These are phyloP conservation scores for Trichogramma pretiosum DNA, from an alignment of 1,140 invertebrate species.

Conservation along the genomic window DNA sequence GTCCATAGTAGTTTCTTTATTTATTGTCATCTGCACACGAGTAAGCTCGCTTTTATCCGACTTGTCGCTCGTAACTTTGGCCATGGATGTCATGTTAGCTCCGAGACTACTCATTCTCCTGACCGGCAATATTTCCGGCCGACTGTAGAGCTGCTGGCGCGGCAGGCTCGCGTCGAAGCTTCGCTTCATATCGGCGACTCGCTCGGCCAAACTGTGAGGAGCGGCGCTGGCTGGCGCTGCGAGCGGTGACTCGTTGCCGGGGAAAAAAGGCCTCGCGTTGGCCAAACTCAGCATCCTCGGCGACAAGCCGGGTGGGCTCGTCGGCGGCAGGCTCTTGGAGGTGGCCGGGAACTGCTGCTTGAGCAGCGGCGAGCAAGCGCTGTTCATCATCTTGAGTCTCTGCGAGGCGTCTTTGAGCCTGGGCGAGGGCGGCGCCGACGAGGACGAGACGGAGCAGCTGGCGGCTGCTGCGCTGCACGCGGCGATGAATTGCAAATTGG, in stretches of 20 bases:
- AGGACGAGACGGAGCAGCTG: slow-evolving; percentile 34
- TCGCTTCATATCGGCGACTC: slow-evolving; percentile 2
- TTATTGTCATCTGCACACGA: too few relatives aligned
- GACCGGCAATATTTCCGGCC: neutral
- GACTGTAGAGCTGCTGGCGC: neutral
- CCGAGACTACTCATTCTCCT: neutral
- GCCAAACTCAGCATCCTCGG: slow-evolving; percentile 14
- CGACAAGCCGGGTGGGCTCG: slow-evolving; percentile 35
- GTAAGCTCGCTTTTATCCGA: too few relatives aligned
- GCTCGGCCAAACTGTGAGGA: neutral
- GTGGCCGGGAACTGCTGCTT: slow-evolving; percentile 40
- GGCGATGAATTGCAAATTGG: slow-evolving; percentile 54
- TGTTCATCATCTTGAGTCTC: slow-evolving; percentile 37
- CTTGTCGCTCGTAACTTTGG: too few relatives aligned
- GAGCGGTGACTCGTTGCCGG: neutral
- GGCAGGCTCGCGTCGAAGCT: slow-evolving; percentile 1
- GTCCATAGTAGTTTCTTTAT: too few relatives aligned
- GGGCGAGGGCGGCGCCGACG: slow-evolving; percentile 19
- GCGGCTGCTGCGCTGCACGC: slow-evolving; percentile 20
- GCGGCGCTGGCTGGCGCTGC: neutral
- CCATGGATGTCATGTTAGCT: neutral
- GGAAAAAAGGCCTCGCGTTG: slow-evolving; percentile 8
- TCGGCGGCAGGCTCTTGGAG: slow-evolving; percentile 34
- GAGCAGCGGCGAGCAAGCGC: slow-evolving; percentile 36
- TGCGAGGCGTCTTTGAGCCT: neutral